Conservation (phyloP, 2,888 invertebrate species). For the Thymelicus lineola region DNA sequence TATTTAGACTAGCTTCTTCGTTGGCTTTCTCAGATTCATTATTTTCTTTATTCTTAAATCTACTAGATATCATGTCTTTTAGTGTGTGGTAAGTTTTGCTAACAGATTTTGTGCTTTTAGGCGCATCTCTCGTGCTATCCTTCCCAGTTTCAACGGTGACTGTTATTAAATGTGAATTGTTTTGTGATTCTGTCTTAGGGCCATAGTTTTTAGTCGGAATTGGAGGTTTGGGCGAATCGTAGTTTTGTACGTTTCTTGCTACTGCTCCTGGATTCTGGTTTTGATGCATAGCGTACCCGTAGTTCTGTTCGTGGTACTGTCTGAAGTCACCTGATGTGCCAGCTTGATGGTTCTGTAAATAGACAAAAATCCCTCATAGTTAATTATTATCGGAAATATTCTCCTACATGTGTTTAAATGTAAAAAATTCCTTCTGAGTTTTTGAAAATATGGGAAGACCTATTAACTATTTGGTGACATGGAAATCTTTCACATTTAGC, state of each 20-base stretch:
- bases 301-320: slow-evolving; percentile 83
- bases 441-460: too few relatives aligned
- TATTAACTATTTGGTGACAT: too few relatives aligned
- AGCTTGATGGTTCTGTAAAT: slow-evolving; percentile 79
- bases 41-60: slow-evolving; percentile 88
- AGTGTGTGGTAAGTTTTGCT: slow-evolving; percentile 93
- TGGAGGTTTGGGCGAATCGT: slow-evolving; percentile 77
- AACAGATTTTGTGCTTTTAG: slow-evolving; percentile 87
- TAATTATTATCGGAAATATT: too few relatives aligned
- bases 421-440: too few relatives aligned
- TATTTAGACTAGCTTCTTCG: slow-evolving; percentile 85
- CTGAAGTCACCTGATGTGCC: slow-evolving; percentile 79
- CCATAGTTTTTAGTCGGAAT: slow-evolving; percentile 79
- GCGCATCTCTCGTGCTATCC: slow-evolving; percentile 83
- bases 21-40: slow-evolving; percentile 81
- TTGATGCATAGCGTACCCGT: slow-evolving; percentile 78
- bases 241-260: slow-evolving; percentile 72
- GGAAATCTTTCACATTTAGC: too few relatives aligned
- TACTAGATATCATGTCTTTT: slow-evolving; percentile 93
- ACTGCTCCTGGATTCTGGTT: slow-evolving; percentile 69
- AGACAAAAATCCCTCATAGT: neutral
- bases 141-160: slow-evolving; percentile 86
- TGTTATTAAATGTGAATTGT: slow-evolving; percentile 80
- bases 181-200: slow-evolving; percentile 67
- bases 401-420: too few relatives aligned